These are phyloP conservation scores for Cheiracanthium punctorium DNA, from an alignment of 2,888 invertebrate species.

Conservation along the genomic window DNA sequence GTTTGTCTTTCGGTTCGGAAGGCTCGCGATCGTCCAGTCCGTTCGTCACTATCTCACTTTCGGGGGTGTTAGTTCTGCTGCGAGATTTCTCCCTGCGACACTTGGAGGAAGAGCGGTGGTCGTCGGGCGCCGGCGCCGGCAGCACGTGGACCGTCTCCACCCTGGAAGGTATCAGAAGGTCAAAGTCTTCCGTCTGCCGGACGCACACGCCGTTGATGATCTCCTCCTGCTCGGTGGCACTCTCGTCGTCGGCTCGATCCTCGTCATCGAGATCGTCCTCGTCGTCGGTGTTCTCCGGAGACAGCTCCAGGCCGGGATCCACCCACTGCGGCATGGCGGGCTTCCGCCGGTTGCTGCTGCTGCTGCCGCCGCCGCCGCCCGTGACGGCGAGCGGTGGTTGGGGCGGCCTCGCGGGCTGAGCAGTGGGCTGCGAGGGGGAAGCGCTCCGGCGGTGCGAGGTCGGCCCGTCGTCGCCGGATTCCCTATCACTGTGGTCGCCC, in stretches of 20 bases:
- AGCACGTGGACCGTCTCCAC: conserved; percentile 86
- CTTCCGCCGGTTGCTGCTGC: conserved; percentile 83
- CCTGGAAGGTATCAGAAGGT: conserved; percentile 61
- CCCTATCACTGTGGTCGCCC: conserved; percentile 72
- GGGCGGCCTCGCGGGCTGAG: not conserved
- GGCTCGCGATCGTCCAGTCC: conserved; percentile 27
- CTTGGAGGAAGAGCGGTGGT: conserved; percentile 74
- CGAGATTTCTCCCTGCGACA: conserved; percentile 38
- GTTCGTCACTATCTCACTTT: conserved; percentile 57
- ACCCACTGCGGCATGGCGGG: conserved; percentile 98
- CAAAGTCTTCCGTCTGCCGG: conserved; percentile 88
- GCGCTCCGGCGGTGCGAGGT: not conserved
- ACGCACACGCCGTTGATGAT: conserved; percentile 96
- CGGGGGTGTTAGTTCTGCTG: conserved; percentile 31
- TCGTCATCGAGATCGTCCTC: conserved; percentile 72
- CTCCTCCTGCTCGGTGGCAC: conserved; percentile 79
- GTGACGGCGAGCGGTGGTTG: not conserved
- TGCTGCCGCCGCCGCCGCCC: no score
- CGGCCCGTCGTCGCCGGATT: conserved; percentile 45
- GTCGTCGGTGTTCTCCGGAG: conserved; percentile 74
- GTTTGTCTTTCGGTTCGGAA: conserved; percentile 49
- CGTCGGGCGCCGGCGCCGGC: conserved; percentile 84
- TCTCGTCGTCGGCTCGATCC: conserved; percentile 74
- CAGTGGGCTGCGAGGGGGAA: not conserved
- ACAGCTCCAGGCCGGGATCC: conserved; percentile 84